Base-by-base conservation (phyloP, 2,113 vertebrate species). In the Ictalurus furcatus region DNA sequence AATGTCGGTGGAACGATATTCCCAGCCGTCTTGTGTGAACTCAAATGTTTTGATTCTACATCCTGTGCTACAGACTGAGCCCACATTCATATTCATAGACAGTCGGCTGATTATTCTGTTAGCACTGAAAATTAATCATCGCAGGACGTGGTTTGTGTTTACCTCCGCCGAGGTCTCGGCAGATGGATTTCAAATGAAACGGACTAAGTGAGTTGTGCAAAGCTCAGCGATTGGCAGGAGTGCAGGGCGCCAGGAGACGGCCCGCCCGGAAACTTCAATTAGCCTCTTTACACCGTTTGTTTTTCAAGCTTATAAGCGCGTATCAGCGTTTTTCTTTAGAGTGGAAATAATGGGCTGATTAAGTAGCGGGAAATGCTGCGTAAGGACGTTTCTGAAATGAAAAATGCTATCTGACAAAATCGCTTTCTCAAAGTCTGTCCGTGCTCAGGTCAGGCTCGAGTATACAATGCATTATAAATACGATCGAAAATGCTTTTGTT, bases 31-130 rank as follows among this genome's bases (percentile, higher is more conserved):
- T 40, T 74, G 59, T 82, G 82, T n/a, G 74, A 84, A 34, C 40
- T 87, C 58, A 0, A 6, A 40, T 25, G 69, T n/a, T 78, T 84
- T 48, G 56, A 61, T 69, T 73, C 69, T 7, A 61, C 52, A 19
- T 90, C 37, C 73, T 44, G 30, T 23, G 7, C 52, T 40, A 6
- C 58, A 86, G 74, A 90, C 63, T 76, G 37, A 85, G 58, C 84
- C 54, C 56, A 54, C 65, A 87, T 87, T 86, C 48, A 69, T 85
- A 89, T 90, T 71, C 67, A 73, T 37, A 16, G n/a, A 34, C 52
- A 83, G 85, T 74, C 82, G 81, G 28, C 83, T 89, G 87, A 85
- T 91, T 85, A 86, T 89, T 69, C n/a, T n/a, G 79, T 88, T 71
- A 86, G 84, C 84, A 61, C n/a, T 37, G 87, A 79, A 87, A 87